phyloP scores from a whole-genome alignment of 2,113 vertebrate genomes.

The Trachemys scripta region DNA sequence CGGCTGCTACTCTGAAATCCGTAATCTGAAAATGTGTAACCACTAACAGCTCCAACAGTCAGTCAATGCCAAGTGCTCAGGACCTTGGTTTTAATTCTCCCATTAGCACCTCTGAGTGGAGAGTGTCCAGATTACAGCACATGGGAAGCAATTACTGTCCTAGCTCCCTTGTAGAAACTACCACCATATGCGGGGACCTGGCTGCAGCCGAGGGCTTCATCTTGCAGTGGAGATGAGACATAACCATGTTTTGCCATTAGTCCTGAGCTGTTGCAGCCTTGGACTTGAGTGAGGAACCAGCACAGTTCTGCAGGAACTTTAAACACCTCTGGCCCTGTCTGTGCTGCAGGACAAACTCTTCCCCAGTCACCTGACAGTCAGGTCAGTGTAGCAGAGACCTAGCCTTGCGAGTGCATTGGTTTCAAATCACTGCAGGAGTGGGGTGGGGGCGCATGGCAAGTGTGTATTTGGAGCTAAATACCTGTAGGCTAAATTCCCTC shows the following conservation, averaged over 20 bases:
- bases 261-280: neutral
- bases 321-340: neutral
- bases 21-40: neutral
- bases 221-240: neutral
- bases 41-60: neutral
- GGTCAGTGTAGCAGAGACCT: neutral
- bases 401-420: neutral
- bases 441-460: neutral
- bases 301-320: neutral
- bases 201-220: neutral
- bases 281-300: neutral
- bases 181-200: neutral
- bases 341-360: neutral
- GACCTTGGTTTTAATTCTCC: neutral
- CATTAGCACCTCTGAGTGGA: neutral
- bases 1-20: too few relatives aligned
- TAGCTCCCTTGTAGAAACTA: neutral
- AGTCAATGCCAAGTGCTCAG: neutral
- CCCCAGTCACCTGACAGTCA: too few relatives aligned
- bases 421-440: neutral
- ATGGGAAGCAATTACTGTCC: neutral
- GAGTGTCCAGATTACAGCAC: neutral
- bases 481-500: too few relatives aligned
- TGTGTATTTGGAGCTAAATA: neutral
- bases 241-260: neutral